These are phyloP conservation scores for Sarcophaga variegata DNA, from an alignment of 2,888 invertebrate species.

Conservation along the genomic window DNA sequence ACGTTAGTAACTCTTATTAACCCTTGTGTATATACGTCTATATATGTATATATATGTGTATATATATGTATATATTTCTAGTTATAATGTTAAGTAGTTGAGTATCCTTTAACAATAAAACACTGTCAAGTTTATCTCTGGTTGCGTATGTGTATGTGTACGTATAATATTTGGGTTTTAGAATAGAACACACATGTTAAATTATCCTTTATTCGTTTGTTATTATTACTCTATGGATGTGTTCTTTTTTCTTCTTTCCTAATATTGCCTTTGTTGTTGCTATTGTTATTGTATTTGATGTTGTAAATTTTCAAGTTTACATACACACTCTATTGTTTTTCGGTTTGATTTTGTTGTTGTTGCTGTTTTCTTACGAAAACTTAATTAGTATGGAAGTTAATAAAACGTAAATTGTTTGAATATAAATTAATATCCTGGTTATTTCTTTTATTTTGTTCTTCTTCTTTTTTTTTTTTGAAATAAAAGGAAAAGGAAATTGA, in stretches of 20 bases:
- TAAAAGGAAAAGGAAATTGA: not conserved
- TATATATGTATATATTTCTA: not conserved
- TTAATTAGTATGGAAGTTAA: conserved; percentile 67
- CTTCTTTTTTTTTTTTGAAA: not conserved
- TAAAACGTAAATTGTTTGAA: conserved; percentile 64
- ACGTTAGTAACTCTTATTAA: not conserved
- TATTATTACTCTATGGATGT: conserved; percentile 15
- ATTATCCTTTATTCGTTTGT: conserved; percentile 33
- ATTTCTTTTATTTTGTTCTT: conserved; percentile 18
- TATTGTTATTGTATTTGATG: not conserved
- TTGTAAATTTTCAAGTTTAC: conserved; percentile 42
- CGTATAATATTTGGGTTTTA: not conserved
- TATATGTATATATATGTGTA: not conserved
- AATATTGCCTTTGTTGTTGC: conserved; percentile 7
- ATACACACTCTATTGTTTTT: conserved; percentile 16
- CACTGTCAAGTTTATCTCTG: not conserved
- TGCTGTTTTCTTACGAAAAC: conserved; percentile 52
- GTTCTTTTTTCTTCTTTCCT: not conserved
- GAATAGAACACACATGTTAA: conserved; percentile 38
- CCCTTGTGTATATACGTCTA: not conserved
- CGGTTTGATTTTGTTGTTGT: not conserved
- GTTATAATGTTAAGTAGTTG: not conserved
- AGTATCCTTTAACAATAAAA: not conserved
- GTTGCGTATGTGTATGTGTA: not conserved
- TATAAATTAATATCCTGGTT: conserved; percentile 62